Conservation (phyloP, 2,888 invertebrate species). For the Brassicogethes aeneus region DNA sequence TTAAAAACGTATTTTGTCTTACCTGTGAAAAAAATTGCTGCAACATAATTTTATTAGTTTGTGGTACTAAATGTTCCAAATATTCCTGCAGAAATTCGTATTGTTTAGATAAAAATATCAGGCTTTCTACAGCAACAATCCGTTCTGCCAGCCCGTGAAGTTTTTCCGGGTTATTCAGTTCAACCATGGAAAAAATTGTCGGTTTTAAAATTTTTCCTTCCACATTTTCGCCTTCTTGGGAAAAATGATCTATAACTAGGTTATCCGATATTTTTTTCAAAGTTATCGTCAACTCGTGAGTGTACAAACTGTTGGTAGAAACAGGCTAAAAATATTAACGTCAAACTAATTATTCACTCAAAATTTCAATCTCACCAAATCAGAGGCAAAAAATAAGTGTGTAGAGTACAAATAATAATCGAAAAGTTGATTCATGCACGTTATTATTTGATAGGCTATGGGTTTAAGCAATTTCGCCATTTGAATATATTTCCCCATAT, state of each 20-base stretch:
- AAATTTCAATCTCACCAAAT: conserved; percentile 45
- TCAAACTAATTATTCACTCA: background rate
- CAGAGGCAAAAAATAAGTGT: conserved; percentile 74
- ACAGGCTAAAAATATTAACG: conserved; percentile 39
- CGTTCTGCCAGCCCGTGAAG: conserved; percentile 78
- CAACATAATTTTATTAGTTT: conserved; percentile 57
- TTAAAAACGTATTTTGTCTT: too few relatives aligned
- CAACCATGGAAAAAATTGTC: conserved; percentile 52
- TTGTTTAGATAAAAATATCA: conserved; percentile 83
- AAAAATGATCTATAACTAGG: conserved; percentile 45
- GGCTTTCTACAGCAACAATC: conserved; percentile 87
- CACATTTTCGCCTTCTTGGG: conserved; percentile 21
- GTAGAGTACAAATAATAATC: conserved; percentile 90
- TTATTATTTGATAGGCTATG: conserved; percentile 85
- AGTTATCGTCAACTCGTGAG: conserved; percentile 60
- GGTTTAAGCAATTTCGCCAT: conserved; percentile 84
- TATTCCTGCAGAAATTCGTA: conserved; percentile 76
- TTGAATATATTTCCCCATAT: conserved; percentile 87
- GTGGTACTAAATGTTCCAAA: conserved; percentile 72
- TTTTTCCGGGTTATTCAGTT: conserved; percentile 58
- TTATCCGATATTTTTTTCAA: conserved; percentile 70
- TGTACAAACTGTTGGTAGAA: conserved; percentile 48
- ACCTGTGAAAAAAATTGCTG: conserved; percentile 62
- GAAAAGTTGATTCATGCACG: conserved; percentile 84
- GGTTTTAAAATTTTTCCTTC: conserved; percentile 44